A percentile compares a stretch with the other conserved stretches of the same genome.
Conservation (phyloP, 2,113 vertebrate species). For the Orcinus orca region DNA sequence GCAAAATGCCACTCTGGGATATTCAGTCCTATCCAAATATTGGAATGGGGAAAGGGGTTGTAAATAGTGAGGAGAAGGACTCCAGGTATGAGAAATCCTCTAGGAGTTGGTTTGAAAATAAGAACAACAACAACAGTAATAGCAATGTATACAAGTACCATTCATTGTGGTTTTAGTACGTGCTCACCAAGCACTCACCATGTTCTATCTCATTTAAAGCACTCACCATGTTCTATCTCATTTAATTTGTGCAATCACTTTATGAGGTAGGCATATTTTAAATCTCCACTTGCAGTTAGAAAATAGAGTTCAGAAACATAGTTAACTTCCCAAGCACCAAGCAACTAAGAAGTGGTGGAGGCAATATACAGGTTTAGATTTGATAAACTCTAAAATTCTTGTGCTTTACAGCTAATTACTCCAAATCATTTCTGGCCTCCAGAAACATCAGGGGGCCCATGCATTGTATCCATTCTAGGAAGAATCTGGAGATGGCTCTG, state of each 20-base stretch:
- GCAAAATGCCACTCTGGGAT: background rate
- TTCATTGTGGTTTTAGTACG: background rate
- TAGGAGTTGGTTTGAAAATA: background rate
- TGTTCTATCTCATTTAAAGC: background rate
- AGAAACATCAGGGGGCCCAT: background rate
- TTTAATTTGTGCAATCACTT: background rate
- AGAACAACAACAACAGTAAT: background rate
- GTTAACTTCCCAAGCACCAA: background rate
- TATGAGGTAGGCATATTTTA: background rate
- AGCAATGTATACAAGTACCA: background rate
- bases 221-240: background rate
- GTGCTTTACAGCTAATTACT: background rate
- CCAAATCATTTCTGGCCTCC: background rate
- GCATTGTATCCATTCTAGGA: background rate
- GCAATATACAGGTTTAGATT: background rate
- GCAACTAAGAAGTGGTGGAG: background rate
- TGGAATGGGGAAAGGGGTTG: background rate
- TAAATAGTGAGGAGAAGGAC: background rate
- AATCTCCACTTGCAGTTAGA: background rate
- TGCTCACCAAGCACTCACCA: background rate
- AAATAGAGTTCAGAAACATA: background rate
- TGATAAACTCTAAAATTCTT: conserved; percentile 14
- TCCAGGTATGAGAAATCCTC: background rate
- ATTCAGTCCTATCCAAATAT: background rate
- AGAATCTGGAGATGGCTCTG: background rate